These are phyloP conservation scores for Thymelicus acteon DNA, from an alignment of 2,888 invertebrate genomes.

Conservation along the genomic window DNA sequence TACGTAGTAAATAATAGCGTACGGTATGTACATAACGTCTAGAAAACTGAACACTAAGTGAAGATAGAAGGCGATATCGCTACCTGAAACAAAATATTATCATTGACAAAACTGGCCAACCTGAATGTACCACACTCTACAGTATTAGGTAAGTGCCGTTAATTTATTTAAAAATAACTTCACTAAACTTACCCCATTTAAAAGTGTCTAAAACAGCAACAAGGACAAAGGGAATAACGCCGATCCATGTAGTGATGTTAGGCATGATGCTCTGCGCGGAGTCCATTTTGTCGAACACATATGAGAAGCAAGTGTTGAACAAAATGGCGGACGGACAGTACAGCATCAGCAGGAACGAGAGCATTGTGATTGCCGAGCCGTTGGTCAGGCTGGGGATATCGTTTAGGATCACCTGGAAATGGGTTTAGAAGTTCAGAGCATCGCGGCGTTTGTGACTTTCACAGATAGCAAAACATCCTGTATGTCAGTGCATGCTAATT, in stretches of 20 bases:
- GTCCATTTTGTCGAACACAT: constrained; percentile 92
- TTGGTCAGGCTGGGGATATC: constrained; percentile 89
- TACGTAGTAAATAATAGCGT: constrained; percentile 92
- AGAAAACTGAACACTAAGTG: constrained; percentile 90
- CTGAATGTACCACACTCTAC: too few relatives aligned
- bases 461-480: too few relatives aligned
- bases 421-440: too few relatives aligned
- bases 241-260: constrained; percentile 90
- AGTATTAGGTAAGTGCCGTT: neutral
- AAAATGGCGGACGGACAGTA: constrained; percentile 91
- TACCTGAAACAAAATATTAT: constrained; percentile 76
- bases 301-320: constrained; percentile 90
- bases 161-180: neutral
- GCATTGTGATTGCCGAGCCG: constrained; percentile 87
- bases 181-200: constrained; percentile 85
- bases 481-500: too few relatives aligned
- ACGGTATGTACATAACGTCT: constrained; percentile 92
- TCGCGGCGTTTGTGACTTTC: too few relatives aligned
- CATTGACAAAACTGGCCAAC: neutral
- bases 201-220: constrained; percentile 90
- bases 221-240: constrained; percentile 89
- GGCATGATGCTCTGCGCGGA: constrained; percentile 92
- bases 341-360: constrained; percentile 87
- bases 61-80: constrained; percentile 87
- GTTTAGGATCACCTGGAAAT: constrained; percentile 86